phyloP scores from a whole-genome alignment of 2,888 invertebrate genomes.

The Sceliomorpha sp. region DNA sequence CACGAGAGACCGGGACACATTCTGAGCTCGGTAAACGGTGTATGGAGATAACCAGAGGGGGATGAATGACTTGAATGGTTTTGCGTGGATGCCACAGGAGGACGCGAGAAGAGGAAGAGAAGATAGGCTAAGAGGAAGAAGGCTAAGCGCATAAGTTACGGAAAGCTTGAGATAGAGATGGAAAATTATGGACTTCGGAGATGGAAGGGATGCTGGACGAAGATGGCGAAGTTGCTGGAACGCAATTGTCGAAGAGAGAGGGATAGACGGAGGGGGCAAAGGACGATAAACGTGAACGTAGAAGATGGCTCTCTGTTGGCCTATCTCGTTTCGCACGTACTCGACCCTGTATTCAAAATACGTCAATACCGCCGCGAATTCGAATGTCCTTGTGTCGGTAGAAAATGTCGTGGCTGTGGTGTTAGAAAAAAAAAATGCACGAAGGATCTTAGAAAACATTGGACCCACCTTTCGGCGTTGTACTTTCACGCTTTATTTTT shows the following conservation, averaged over 20 bases:
- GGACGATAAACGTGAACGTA: too few species aligned
- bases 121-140: neutral
- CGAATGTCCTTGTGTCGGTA: conserved; percentile 3
- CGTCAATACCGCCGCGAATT: conserved; percentile 42
- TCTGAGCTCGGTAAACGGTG: conserved; percentile 74
- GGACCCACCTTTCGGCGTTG: too few species aligned
- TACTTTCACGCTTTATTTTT: too few species aligned
- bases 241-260: neutral
- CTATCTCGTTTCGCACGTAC: neutral
- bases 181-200: too few species aligned
- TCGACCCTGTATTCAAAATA: conserved; percentile 36
- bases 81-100: too few species aligned
- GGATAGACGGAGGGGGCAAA: too few species aligned
- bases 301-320: conserved; percentile 16
- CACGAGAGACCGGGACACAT: conserved; percentile 63
- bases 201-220: conserved; percentile 8
- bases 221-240: conserved; percentile 22
- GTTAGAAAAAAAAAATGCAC: neutral
- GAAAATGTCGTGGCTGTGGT: too few species aligned
- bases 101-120: neutral
- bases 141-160: conserved; percentile 2
- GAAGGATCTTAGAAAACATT: too few species aligned
- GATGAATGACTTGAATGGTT: conserved; percentile 62
- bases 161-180: neutral
- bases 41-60: conserved; percentile 71